Evolutionary conservation across 2,888 invertebrate genomes (phyloP).

Genomic region (Glyphotaelius pellucidus): DNA sequence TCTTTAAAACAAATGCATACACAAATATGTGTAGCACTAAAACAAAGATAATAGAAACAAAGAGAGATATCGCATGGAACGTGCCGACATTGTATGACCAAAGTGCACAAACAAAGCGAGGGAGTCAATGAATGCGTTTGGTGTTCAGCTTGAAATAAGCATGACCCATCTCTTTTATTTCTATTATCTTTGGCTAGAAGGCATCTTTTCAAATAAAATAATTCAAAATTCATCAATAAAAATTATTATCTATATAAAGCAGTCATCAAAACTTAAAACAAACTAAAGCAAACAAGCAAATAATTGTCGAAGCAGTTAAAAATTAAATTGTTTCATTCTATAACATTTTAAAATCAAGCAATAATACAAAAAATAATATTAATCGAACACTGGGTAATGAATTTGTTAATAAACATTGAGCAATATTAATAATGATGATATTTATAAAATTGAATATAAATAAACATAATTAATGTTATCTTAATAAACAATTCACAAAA

Average conservation of each 20-base stretch:
- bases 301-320: not conserved
- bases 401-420: not conserved
- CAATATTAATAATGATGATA: not conserved
- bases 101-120: too few species aligned
- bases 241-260: not conserved
- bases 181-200: not conserved
- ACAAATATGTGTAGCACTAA: not conserved
- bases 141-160: too few species aligned
- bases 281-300: not conserved
- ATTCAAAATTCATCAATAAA: not conserved
- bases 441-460: not conserved
- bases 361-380: not conserved
- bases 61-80: too few species aligned
- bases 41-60: not conserved
- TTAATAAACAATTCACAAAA: not conserved
- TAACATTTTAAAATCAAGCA: not conserved
- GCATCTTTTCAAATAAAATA: not conserved
- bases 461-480: not conserved
- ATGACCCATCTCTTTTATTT: too few species aligned
- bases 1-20: too few species aligned
- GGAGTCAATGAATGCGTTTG: too few species aligned
- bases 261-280: not conserved
- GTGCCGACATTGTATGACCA: too few species aligned
- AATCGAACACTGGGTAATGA: not conserved
- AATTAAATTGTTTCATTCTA: not conserved